Percentiles rank a stretch among this genome's conserved stretches.
Conservation (phyloP, 2,888 invertebrate species). For the Oligia fasciuncula region DNA sequence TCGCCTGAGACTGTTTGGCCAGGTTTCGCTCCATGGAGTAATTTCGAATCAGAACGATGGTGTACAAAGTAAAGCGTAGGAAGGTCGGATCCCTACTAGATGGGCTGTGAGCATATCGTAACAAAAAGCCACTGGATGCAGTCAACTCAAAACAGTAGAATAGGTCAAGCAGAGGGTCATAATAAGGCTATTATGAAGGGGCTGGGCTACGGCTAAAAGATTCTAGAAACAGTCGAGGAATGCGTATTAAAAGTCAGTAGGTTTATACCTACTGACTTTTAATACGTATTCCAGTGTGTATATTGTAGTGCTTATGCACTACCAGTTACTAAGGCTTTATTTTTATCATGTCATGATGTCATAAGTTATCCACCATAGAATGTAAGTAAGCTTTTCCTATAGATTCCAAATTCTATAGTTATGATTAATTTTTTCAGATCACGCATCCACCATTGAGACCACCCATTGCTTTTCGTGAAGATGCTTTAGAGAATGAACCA, state of each 20-base stretch:
- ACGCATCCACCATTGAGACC: background rate
- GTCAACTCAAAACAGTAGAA: background rate
- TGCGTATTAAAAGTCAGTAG: no score
- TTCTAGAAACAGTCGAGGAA: no score
- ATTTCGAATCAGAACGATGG: no score
- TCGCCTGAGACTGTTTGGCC: constrained; percentile 36
- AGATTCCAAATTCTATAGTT: background rate
- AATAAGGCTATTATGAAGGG: no score
- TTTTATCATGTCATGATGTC: no score
- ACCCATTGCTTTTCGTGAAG: background rate
- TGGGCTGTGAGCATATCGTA: no score
- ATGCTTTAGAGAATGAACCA: background rate
- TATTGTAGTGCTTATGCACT: no score
- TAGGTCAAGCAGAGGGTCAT: background rate
- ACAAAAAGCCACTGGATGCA: background rate
- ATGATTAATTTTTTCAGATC: background rate
- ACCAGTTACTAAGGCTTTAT: no score
- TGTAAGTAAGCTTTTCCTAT: background rate
- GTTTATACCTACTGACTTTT: no score
- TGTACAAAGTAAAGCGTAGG: background rate
- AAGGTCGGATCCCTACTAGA: no score
- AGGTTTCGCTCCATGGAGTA: background rate
- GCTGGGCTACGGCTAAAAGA: no score
- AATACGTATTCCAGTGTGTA: no score
- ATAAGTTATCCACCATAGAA: background rate